Evolutionary conservation across 2,888 invertebrate genomes (phyloP).

Genomic region (Synergus umbraculus): DNA sequence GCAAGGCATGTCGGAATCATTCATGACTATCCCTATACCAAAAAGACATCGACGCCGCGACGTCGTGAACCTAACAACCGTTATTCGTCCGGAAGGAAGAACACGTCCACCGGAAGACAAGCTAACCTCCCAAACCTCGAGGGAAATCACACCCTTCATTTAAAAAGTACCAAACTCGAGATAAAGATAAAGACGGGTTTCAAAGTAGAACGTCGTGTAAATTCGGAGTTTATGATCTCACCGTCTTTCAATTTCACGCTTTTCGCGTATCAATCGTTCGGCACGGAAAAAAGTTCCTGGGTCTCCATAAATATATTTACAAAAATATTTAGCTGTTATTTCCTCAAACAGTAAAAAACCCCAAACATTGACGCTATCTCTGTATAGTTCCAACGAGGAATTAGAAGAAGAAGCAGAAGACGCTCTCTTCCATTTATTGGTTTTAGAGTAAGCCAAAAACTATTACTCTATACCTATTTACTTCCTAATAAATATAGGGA

Average conservation of each 20-base stretch:
- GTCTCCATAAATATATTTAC: too few relatives aligned
- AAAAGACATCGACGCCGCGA: conserved; percentile 10
- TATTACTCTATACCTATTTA: too few relatives aligned
- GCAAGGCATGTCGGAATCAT: conserved; percentile 50
- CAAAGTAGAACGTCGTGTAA: neutral
- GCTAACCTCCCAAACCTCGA: neutral
- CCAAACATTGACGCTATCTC: too few relatives aligned
- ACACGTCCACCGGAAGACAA: neutral
- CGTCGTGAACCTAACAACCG: neutral
- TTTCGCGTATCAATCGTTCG: neutral
- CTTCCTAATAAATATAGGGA: too few relatives aligned
- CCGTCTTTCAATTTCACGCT: neutral
- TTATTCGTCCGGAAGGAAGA: conserved; percentile 3
- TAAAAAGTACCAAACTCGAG: neutral
- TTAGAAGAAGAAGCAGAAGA: too few relatives aligned
- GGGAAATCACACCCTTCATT: neutral
- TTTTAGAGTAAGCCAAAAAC: too few relatives aligned
- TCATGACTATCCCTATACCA: conserved; percentile 38
- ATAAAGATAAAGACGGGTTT: neutral
- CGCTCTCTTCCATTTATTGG: too few relatives aligned
- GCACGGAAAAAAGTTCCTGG: neutral
- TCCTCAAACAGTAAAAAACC: too few relatives aligned
- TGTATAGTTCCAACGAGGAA: too few relatives aligned
- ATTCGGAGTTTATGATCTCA: neutral
- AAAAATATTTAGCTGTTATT: too few relatives aligned